phyloP scores from a whole-genome alignment of 2,888 invertebrate genomes.

The Hyalella azteca region DNA sequence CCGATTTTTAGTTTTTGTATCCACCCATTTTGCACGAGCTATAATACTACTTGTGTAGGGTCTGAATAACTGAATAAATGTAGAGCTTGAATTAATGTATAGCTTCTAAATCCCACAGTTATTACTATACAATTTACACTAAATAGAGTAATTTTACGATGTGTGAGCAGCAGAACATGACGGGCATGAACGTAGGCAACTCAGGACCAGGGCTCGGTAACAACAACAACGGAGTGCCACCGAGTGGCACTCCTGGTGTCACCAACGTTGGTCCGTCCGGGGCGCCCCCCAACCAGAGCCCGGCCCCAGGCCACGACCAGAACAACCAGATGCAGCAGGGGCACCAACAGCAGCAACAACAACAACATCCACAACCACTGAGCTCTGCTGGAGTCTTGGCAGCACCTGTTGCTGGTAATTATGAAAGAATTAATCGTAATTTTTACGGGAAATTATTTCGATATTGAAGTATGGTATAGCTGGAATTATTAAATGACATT shows the following conservation, averaged over 20 bases:
- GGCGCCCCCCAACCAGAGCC: slow-evolving; percentile 1
- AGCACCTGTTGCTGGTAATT: neutral
- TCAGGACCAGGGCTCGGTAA: neutral
- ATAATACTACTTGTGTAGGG: too few species aligned
- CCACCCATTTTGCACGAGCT: too few species aligned
- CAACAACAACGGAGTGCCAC: neutral
- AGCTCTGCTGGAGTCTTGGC: neutral
- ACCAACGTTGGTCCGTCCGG: neutral
- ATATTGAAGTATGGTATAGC: too few species aligned
- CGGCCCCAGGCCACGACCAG: slow-evolving; percentile 11
- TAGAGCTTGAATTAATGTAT: too few species aligned
- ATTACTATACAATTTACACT: too few species aligned
- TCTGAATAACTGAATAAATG: too few species aligned
- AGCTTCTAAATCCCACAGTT: too few species aligned
- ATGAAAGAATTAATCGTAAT: too few species aligned
- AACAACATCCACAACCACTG: neutral
- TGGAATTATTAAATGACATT: too few species aligned
- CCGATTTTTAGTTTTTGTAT: too few species aligned
- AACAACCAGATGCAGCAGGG: slow-evolving; percentile 3
- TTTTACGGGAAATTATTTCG: too few species aligned
- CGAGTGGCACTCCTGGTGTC: neutral
- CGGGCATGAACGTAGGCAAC: neutral
- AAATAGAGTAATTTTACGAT: too few species aligned
- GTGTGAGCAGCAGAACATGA: neutral
- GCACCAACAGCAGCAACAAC: neutral